Conservation (phyloP, 2,113 vertebrate genomes). For the Gadus chalcogrammus region DNA sequence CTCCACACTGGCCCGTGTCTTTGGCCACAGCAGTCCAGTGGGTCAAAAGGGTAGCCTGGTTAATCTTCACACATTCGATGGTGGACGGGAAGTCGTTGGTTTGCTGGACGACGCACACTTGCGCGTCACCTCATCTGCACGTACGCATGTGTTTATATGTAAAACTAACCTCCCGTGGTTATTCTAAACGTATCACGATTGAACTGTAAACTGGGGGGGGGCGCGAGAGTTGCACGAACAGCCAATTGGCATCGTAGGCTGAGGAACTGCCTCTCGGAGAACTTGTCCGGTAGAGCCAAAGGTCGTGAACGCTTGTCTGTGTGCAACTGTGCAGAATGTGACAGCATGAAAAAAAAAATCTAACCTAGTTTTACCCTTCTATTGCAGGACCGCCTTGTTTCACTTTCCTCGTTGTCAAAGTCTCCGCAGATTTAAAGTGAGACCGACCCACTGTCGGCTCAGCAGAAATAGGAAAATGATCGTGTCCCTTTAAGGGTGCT, state of each 20-base stretch:
- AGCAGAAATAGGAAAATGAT: too few relatives aligned
- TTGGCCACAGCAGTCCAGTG: constrained; percentile 4
- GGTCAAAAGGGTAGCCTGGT: constrained; percentile 40
- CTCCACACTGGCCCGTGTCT: too few relatives aligned
- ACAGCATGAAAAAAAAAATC: too few relatives aligned
- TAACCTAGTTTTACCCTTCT: too few relatives aligned
- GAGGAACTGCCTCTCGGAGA: constrained; percentile 57
- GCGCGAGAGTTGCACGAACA: constrained; percentile 16
- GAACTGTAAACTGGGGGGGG: constrained; percentile 16
- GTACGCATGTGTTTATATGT: not conserved
- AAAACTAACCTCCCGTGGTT: too few relatives aligned
- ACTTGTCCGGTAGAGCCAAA: constrained; percentile 23
- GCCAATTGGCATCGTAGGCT: constrained; percentile 58
- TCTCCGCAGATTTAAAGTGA: too few relatives aligned
- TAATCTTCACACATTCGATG: constrained; percentile 56
- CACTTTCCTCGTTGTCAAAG: too few relatives aligned
- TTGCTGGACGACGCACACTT: constrained; percentile 24
- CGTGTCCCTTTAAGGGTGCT: too few relatives aligned
- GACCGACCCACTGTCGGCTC: too few relatives aligned
- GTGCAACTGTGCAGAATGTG: too few relatives aligned
- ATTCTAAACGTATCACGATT: not conserved
- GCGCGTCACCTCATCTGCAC: constrained; percentile 28
- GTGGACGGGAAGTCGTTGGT: constrained; percentile 49
- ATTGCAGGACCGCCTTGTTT: too few relatives aligned
- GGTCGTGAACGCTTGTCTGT: constrained; percentile 18